Conservation (phyloP, 2,888 invertebrate species). For the Paralinhomoeus sp. region DNA sequence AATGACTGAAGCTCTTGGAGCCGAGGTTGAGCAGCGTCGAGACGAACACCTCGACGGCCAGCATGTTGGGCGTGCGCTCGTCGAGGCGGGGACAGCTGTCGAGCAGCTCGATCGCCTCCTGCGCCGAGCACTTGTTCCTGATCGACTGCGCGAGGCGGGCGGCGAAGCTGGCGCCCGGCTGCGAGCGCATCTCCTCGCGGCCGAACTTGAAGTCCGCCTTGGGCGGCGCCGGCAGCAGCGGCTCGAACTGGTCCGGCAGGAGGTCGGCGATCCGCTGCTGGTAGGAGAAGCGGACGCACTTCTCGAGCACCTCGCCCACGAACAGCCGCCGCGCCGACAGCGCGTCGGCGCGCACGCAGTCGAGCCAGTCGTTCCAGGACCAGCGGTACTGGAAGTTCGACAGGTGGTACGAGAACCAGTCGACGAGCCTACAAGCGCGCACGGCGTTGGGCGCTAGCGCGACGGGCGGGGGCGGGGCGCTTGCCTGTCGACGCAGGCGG, state of each 20-base stretch:
- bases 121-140: conserved; percentile 63
- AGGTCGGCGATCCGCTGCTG: conserved; percentile 76
- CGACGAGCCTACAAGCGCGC: conserved; percentile 46
- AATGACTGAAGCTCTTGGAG: conserved; percentile 88
- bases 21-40: conserved; percentile 63
- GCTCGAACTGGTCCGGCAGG: conserved; percentile 60
- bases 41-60: conserved; percentile 42
- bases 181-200: conserved; percentile 57
- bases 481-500: conserved; percentile 71
- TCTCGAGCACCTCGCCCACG: conserved; percentile 66
- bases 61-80: conserved; percentile 41
- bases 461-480: not conserved
- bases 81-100: conserved; percentile 58
- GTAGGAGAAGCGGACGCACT: conserved; percentile 47
- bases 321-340: conserved; percentile 73
- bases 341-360: conserved; percentile 19
- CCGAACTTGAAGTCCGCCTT: conserved; percentile 71
- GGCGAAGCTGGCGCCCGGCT: conserved; percentile 36
- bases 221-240: conserved; percentile 59
- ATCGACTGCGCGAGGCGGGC: conserved; percentile 65
- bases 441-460: too few relatives aligned
- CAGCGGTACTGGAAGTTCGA: conserved; percentile 97
- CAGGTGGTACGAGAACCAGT: conserved; percentile 93
- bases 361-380: conserved; percentile 53
- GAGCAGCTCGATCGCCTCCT: conserved; percentile 62